Base-by-base conservation (phyloP, 2,113 vertebrate species). In the Nematolebias whitei region DNA sequence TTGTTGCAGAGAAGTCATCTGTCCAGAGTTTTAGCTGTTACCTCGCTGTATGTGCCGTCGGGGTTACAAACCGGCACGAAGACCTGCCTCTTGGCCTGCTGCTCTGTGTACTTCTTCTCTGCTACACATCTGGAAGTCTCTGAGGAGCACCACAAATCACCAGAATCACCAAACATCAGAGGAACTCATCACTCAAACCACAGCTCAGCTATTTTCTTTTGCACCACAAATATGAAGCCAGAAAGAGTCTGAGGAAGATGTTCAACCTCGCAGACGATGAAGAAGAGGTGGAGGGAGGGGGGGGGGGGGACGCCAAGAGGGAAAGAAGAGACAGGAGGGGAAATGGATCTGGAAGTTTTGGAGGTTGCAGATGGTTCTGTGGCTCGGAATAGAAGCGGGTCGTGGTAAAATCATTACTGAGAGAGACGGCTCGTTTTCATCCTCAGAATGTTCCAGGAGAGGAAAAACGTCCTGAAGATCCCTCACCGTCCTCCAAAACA, bases 91-190 rank as follows among this genome's bases (percentile, higher is more conserved):
- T 97, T 97, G 63, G 96, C 97, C 85, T 98, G 97, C 75, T 98
- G 96, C 85, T 99, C 96, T 1, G 96, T 98, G 77, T 99, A 98
- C 80, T 96, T 98, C 92, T 98, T 94, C 87, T 98, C 97, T 48
- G 96, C 96, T 63, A 96, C 96, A 87, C 97, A 99, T 90, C 96
- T 94, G 88, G 97, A 98, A 68, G 96, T 94, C 76, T 98, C 97
- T 99, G 89, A 35, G 68, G 83, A 88, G 68, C 43, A 74, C 72
- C 80, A 85, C 77, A 88, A 76, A 81, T 76, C 82, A 80, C 55
- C 59, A 77, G 38, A 84, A 68, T 84, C 68, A 71, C 49, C 47
- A 52, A 53, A 62, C 63, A 77, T 71, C 66, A 76, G 60, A 74
- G 39, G 63, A 45, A 63, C 26, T 47, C 57, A 55, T 23, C 40